Conservation (phyloP, 2,797 vertebrate genomes). For the Coccyzus lansbergi region DNA sequence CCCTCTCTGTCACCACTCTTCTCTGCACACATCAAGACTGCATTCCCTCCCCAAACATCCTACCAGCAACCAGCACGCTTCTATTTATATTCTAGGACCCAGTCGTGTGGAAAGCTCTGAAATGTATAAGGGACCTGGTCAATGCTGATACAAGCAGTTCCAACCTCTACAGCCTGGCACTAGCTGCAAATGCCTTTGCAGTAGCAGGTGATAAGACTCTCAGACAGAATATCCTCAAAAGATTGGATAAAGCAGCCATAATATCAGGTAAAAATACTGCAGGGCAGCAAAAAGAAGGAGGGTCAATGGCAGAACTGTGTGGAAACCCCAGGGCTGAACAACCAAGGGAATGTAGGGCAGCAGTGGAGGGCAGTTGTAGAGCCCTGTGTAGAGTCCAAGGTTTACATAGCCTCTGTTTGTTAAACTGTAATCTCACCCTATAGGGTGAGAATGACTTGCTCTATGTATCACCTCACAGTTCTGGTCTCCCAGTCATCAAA, state of each 20-base stretch:
- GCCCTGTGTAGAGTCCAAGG: background rate
- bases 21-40: background rate
- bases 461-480: background rate
- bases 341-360: background rate
- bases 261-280: slow-evolving; percentile 45
- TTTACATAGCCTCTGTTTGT: background rate
- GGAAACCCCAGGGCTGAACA: background rate
- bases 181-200: slow-evolving; percentile 63
- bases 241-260: slow-evolving; percentile 54
- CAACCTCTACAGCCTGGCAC: slow-evolving; percentile 64
- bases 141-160: background rate
- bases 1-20: background rate
- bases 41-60: background rate
- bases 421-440: background rate
- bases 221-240: slow-evolving; percentile 46
- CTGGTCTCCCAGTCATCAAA: background rate
- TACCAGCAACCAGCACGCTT: background rate
- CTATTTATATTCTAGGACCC: slow-evolving; percentile 55
- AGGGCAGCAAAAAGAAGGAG: background rate
- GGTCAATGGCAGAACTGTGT: background rate
- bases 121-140: slow-evolving; percentile 53
- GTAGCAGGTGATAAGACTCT: slow-evolving; percentile 55
- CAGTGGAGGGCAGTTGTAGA: background rate
- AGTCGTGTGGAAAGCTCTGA: slow-evolving; percentile 59
- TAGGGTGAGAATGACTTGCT: background rate